Conservation (phyloP, 2,113 vertebrate genomes). For the Rhabdornis inornatus region DNA sequence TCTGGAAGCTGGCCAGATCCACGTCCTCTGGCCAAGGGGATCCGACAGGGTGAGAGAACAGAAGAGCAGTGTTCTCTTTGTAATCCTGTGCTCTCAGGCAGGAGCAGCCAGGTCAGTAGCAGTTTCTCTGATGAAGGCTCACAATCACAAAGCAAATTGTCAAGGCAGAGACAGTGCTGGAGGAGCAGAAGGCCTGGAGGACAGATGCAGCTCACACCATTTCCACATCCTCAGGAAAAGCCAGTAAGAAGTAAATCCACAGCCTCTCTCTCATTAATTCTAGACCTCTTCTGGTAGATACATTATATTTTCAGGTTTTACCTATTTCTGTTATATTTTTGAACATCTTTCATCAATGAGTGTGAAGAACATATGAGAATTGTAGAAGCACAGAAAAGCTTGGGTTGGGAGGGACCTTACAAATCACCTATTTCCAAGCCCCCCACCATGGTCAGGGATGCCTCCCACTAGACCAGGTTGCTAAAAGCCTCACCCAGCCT, state of each 20-base stretch:
- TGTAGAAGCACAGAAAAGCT: background rate
- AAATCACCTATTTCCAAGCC: background rate
- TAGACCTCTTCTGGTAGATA: background rate
- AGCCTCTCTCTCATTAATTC: background rate
- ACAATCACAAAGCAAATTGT: background rate
- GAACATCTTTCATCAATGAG: background rate
- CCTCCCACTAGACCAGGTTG: background rate
- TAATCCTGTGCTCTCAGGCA: background rate
- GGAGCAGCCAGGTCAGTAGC: background rate
- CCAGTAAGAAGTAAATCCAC: background rate
- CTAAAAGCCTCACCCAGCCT: background rate
- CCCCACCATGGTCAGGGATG: background rate
- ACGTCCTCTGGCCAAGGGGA: background rate
- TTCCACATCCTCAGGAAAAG: background rate
- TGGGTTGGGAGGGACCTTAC: background rate
- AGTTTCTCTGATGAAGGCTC: background rate
- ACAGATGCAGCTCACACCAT: background rate
- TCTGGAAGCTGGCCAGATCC: background rate
- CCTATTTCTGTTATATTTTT: background rate
- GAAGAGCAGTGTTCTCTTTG: background rate
- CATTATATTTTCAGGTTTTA: background rate
- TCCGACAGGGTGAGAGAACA: background rate
- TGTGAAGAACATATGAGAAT: background rate
- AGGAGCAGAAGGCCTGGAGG: background rate
- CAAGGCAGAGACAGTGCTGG: background rate